Evolutionary conservation across 1,140 invertebrate genomes (phyloP), one percentile per base, ranked within the genome.

Genomic region (Anastrepha ludens): DNA sequence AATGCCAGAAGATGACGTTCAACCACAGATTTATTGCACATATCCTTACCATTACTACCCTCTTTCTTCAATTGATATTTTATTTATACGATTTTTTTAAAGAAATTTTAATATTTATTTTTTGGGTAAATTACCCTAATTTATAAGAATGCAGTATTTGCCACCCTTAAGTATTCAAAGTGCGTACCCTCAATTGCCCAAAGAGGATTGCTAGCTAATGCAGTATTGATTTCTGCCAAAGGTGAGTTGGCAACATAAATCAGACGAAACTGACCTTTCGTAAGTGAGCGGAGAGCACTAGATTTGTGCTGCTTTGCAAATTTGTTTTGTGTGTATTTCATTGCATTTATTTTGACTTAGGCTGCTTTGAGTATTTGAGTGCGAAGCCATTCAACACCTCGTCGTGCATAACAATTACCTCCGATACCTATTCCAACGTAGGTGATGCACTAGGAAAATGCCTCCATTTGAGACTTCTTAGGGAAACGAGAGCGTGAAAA

Each of bases 11-110:
- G 88, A 88, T 89, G 90, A 87, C 87, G 87, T 89, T 90, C 88
- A 85, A 89, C 91, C 90, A 59, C 91, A 91, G 90, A 91, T 91
- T 90, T 91, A 91, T 91, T 91, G 90, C 89, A 87, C 88, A 29
- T 29, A 29, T 88, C 89, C 87, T 85, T 89, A 5, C n/a, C 55
- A 50, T 29, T 29, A 7, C n/a, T 89, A 88, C 88, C 89, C 89
- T 81, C 74, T 47, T 58, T 55, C 17, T 20, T 20, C 74, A 81
- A 81, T 11, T 67, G n/a, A 7, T 5, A 29, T 47, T 81, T n/a
- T 81, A 17, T 55, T 50, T 13, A 55, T 81, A 17, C 17, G 20
- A 17, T 20, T 55, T 47, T 81, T 89, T 88, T 87, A 74, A 88
- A 88, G 88, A 91, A 90, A 90, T 90, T 90, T 91, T 89, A 91